phyloP scores from a whole-genome alignment of 2,888 invertebrate genomes.

The Dryobota labecula region DNA sequence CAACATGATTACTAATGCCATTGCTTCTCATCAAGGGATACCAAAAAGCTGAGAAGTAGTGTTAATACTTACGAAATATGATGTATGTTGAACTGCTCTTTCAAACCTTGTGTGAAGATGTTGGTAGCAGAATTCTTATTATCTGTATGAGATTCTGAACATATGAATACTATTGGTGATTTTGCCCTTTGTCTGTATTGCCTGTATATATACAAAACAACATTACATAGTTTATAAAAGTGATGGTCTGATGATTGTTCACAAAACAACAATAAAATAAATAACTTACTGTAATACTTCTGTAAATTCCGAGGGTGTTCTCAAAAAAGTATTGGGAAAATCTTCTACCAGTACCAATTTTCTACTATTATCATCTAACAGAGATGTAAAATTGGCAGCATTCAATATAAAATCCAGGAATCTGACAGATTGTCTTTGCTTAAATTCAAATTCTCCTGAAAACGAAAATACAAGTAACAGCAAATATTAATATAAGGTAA shows the following conservation, averaged over 20 bases:
- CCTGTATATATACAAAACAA: slow-evolving; percentile 79
- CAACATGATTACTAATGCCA: background rate
- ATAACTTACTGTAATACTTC: slow-evolving; percentile 92
- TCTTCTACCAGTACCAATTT: slow-evolving; percentile 94
- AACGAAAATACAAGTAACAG: slow-evolving; percentile 45
- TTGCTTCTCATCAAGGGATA: background rate
- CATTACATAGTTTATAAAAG: background rate
- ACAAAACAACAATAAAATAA: background rate
- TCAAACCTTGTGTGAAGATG: slow-evolving; percentile 92
- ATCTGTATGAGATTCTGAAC: slow-evolving; percentile 92
- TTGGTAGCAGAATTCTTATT: slow-evolving; percentile 90
- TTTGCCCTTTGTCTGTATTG: slow-evolving; percentile 91
- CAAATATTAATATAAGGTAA: background rate
- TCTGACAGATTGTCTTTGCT: slow-evolving; percentile 91
- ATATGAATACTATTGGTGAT: slow-evolving; percentile 93
- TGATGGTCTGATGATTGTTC: too few species aligned
- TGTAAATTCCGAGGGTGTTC: slow-evolving; percentile 92
- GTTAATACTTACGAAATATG: slow-evolving; percentile 91
- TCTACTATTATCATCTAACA: slow-evolving; percentile 88
- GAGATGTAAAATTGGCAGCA: slow-evolving; percentile 94
- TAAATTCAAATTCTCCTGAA: slow-evolving; percentile 85
- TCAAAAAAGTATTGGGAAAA: slow-evolving; percentile 94
- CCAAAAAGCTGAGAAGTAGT: background rate
- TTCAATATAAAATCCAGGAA: slow-evolving; percentile 95
- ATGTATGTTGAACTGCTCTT: slow-evolving; percentile 91